phyloP scores from a whole-genome alignment of 2,888 invertebrate genomes.

The Ditylenchus weischeri region DNA sequence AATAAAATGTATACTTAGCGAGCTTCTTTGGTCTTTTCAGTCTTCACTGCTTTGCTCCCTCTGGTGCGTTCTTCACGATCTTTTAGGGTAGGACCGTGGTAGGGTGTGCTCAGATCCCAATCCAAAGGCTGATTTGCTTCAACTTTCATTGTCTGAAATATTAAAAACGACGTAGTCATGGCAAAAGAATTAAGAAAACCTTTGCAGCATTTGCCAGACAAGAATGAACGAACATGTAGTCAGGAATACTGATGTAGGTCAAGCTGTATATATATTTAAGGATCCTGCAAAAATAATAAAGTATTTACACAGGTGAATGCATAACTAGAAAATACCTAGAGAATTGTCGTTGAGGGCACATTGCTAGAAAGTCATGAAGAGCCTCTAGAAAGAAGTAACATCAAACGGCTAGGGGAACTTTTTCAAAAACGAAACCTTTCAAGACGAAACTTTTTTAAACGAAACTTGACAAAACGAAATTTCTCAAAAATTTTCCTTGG shows the following conservation, averaged over 20 bases:
- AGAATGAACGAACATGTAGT: conserved; percentile 45
- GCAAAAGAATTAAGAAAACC: conserved; percentile 21
- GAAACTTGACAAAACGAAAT: no score
- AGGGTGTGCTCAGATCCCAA: conserved; percentile 39
- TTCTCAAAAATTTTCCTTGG: no score
- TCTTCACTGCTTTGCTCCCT: no score
- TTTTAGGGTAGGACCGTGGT: conserved; percentile 35
- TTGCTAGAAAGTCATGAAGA: conserved; percentile 34
- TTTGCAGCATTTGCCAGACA: conserved; percentile 39
- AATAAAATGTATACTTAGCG: no score
- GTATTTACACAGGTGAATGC: no score
- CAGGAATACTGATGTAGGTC: conserved; percentile 43
- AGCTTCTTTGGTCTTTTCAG: no score
- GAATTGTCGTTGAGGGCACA: conserved; percentile 32
- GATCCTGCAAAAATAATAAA: neutral
- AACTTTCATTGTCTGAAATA: conserved; percentile 21
- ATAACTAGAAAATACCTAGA: no score
- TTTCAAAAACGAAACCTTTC: no score
- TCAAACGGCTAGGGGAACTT: no score
- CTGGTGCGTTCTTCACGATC: conserved; percentile 24
- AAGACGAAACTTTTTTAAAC: no score
- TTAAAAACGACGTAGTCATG: no score
- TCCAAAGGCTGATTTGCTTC: conserved; percentile 42
- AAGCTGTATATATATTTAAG: conserved; percentile 43
- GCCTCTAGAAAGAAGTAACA: conserved; percentile 10